These are phyloP conservation scores for Rhagonycha lutea DNA, from an alignment of 2,888 invertebrate species.

Conservation along the genomic window DNA sequence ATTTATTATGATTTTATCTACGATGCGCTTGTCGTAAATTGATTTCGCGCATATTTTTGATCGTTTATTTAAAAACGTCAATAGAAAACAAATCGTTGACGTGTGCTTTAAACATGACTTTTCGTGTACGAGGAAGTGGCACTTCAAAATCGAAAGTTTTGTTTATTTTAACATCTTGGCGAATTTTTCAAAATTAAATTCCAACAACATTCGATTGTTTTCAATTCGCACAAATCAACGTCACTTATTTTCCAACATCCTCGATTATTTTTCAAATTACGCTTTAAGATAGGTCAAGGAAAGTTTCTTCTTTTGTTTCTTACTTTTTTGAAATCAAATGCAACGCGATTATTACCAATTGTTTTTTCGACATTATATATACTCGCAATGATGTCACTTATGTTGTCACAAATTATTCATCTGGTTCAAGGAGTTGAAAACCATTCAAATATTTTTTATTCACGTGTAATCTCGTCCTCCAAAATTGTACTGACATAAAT, in stretches of 20 bases:
- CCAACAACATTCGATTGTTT: background rate
- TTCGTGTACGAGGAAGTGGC: background rate
- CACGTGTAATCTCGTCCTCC: background rate
- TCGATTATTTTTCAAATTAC: background rate
- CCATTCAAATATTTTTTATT: background rate
- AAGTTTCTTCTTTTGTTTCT: background rate
- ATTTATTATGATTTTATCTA: conserved; percentile 15
- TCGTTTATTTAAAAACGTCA: background rate
- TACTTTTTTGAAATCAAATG: background rate
- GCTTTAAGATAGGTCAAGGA: background rate
- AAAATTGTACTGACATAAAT: background rate
- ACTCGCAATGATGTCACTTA: background rate
- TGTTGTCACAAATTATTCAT: background rate
- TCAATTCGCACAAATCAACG: background rate
- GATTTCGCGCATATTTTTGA: background rate
- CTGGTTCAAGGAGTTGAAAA: background rate
- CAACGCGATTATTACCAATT: background rate
- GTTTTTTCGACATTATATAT: background rate
- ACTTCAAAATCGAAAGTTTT: background rate
- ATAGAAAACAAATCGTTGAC: background rate
- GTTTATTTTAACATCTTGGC: background rate
- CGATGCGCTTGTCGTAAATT: background rate
- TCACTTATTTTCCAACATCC: background rate
- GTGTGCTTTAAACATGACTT: background rate
- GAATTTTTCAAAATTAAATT: too few relatives aligned